Evolutionary conservation across 30 jellyfish, hydroid and myxozoan genomes (phyloP).

Genomic region (Haliclystus octoradiatus): DNA sequence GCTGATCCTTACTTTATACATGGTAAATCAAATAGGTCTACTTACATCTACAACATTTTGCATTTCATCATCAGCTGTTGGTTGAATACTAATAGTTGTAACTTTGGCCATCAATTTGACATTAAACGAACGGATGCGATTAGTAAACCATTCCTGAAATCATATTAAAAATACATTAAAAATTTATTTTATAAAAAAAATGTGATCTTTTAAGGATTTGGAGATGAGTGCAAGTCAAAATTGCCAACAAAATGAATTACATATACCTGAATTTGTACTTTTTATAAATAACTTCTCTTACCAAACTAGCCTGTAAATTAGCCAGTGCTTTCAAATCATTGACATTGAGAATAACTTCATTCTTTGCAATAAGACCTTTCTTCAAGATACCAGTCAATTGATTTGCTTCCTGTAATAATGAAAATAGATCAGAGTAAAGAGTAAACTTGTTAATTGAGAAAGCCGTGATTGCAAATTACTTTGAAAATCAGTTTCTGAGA

Average conservation of each 20-base stretch:
- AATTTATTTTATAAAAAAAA: too few relatives aligned
- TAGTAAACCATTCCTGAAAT: slow-evolving; percentile 68
- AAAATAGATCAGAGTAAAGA: too few relatives aligned
- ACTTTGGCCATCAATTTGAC: slow-evolving; percentile 46
- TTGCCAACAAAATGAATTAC: too few relatives aligned
- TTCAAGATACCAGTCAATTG: slow-evolving; percentile 55
- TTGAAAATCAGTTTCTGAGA: too few relatives aligned
- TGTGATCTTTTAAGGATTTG: too few relatives aligned
- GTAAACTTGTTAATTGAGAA: too few relatives aligned
- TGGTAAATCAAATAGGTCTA: not conserved
- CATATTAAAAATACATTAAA: not conserved
- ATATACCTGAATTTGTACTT: too few relatives aligned
- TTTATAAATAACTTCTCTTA: slow-evolving; percentile 23
- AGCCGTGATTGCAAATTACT: too few relatives aligned
- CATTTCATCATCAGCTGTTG: slow-evolving; percentile 15
- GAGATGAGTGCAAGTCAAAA: too few relatives aligned
- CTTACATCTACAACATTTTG: slow-evolving; percentile 27
- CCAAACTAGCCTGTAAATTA: slow-evolving; percentile 85
- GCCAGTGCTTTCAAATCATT: slow-evolving; percentile 81
- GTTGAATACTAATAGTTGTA: slow-evolving; percentile 34
- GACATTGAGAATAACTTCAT: slow-evolving; percentile 74
- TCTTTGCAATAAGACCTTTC: slow-evolving; percentile 61
- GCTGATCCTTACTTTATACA: not conserved
- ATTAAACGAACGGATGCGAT: slow-evolving; percentile 26
- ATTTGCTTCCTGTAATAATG: slow-evolving; percentile 20